Percentiles rank a stretch among this genome's conserved stretches.
Evolutionary conservation across 2,888 invertebrate genomes (phyloP).

Genomic region (Lithosia quadra): DNA sequence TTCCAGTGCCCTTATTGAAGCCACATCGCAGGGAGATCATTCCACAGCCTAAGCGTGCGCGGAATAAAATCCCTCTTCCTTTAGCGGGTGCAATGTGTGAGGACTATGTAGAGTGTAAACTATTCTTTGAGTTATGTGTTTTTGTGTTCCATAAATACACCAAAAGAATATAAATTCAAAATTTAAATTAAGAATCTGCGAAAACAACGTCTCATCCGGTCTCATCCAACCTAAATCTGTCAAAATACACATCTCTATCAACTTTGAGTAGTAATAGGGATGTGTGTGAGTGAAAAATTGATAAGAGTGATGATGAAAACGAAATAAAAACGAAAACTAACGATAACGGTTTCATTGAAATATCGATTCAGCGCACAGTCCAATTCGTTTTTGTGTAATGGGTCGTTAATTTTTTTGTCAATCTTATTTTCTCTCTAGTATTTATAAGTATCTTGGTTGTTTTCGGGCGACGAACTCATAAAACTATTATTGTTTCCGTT

Average conservation of each 20-base stretch:
- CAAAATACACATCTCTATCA: neutral
- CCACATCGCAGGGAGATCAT: too few relatives aligned
- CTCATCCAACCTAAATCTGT: neutral
- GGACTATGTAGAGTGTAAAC: too few relatives aligned
- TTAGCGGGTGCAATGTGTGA: too few relatives aligned
- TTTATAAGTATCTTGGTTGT: conserved; percentile 15
- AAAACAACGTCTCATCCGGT: too few relatives aligned
- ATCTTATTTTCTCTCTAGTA: conserved; percentile 8
- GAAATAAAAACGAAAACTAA: neutral
- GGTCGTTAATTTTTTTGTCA: neutral
- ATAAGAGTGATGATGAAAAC: neutral
- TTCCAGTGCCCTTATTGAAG: too few relatives aligned
- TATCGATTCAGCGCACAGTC: neutral
- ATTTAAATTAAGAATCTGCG: too few relatives aligned
- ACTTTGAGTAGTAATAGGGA: neutral
- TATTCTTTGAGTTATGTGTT: too few relatives aligned
- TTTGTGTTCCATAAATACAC: too few relatives aligned
- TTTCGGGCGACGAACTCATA: conserved; percentile 23
- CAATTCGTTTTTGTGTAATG: neutral
- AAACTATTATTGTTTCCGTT: conserved; percentile 20
- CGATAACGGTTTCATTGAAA: neutral
- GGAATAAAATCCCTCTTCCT: too few relatives aligned
- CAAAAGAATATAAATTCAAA: too few relatives aligned
- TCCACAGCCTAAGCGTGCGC: too few relatives aligned
- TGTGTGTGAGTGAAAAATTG: neutral